Base-by-base conservation (phyloP, 1,140 invertebrate species). In the Geopemphigus sp. region DNA sequence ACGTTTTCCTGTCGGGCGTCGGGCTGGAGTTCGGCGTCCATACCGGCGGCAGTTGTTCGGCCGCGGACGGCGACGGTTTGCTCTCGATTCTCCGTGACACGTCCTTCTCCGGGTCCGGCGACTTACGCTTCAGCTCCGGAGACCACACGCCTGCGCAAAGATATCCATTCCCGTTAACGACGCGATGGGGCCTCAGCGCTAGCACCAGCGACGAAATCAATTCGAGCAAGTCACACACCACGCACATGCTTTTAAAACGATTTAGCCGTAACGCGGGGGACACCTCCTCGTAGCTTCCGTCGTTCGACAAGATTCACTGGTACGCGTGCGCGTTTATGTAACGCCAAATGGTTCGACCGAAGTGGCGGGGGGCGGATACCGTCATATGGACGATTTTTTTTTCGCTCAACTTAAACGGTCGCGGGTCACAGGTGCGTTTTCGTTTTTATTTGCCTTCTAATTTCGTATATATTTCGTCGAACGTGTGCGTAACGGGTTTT, bases 21-120 rank as follows among this genome's bases (percentile, higher is more conserved):
- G 91, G 91, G 83, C 90, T 91, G 3, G 90, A 86, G 82, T 88
- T 89, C 6, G 93, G 92, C 2, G 90, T 90, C 93, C 93, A 94
- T 80, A 94, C 87, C 6, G 91, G 88, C 50, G 89, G 89, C 6
- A 78, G 39, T 50, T 63, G 32, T 39, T 39, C 32, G 32, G 32
- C 32, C 32, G 32, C 57, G 5, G 74, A 17, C 15, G 22, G 10
- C 22, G 22, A 19, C 8, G 56, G 19, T 80, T 68, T 14, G 81
- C 78, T 78, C 80, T 81, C 57, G 19, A 57, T 22, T 81, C 32
- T 81, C 57, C 59, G 64, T 50, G 82, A 45, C 78, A 64, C 64
- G 82, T 83, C n/a, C n/a, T n/a, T 57, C 81, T 82, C 81, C 82
- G 80, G 39, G 81, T 81, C 66, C 83, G 82, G 12, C 82, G 82